Evolutionary conservation across 2,888 invertebrate species (phyloP), one percentile per base, ranked within the genome.

Genomic region (Tenthredo amoena): DNA sequence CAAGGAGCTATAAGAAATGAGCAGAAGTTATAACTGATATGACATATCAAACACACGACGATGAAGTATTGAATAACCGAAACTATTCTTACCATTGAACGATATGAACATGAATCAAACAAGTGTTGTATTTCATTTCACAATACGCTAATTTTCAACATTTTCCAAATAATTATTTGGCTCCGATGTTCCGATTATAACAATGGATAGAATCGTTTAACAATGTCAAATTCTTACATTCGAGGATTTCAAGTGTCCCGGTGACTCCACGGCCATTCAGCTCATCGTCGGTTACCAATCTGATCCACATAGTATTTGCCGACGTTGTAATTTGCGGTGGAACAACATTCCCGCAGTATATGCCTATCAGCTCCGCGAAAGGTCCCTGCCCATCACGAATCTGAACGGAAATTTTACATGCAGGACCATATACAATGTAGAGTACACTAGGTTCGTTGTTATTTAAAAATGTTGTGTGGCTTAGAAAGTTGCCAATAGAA

Each of bases 301-400:
- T 94, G 71, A 98, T 91, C 92, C 95, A 96, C 87, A 97, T 91
- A 0, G 93, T 91, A 90, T 96, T 96, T 5, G 94, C 92, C 0
- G 97, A 95, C 0, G 97, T 96, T 1, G 93, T 91, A 34, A 97
- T 90, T 15, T 93, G 91, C 1, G 94, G 93, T 0, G 97, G 97
- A 2, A 94, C 79, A 0, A 91, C 92, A 50, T 95, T 95, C 0
- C 97, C 97, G 93, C 98, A 98, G 89, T 95, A 96, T 77, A 91
- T 95, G 0, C 96, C 96, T 26, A 98, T 96, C 21, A 95, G 88
- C 85, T 96, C 95, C 68, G 96, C 95, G 88, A 95, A 95, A 3
- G 95, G 95, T 79, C 96, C 96, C 15, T 95, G 90, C 0, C 98
- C 98, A 93, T 98, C 98, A 85, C 94, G 95, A 82, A 97, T 91